Percentiles rank a stretch among this genome's conserved stretches.
Evolutionary conservation across 2,113 vertebrate species (phyloP).

Genomic region (Mus spicilegus): DNA sequence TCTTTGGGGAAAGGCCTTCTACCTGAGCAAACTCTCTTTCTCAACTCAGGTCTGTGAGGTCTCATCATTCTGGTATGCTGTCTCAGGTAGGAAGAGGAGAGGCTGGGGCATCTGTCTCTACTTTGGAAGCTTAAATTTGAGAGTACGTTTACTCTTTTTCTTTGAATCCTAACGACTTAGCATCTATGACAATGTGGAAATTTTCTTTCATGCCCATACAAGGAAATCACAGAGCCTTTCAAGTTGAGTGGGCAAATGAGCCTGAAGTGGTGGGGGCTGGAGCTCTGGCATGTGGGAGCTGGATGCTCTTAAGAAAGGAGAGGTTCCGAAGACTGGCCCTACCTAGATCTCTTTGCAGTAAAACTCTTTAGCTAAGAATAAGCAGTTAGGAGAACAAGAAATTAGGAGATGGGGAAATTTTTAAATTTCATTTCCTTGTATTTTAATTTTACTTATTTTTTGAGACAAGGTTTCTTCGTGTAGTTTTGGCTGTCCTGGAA

Average conservation of each 20-base stretch:
- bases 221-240: conserved; percentile 4
- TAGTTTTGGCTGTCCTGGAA: not conserved
- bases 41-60: not conserved
- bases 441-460: not conserved
- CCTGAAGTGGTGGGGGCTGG: not conserved
- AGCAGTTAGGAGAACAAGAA: not conserved
- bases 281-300: not conserved
- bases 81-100: not conserved
- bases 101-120: not conserved
- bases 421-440: not conserved
- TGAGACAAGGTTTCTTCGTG: not conserved
- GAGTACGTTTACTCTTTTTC: not conserved
- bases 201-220: not conserved
- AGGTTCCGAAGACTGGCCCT: not conserved
- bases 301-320: not conserved
- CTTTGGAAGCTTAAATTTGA: not conserved
- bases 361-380: not conserved
- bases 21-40: not conserved
- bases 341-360: not conserved
- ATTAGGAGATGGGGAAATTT: not conserved
- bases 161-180: not conserved
- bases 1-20: not conserved
- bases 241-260: not conserved
- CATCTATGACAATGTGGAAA: not conserved
- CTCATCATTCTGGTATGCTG: not conserved